phyloP scores from a whole-genome alignment of 2,113 vertebrate genomes.

The Clarias macrocephalus region DNA sequence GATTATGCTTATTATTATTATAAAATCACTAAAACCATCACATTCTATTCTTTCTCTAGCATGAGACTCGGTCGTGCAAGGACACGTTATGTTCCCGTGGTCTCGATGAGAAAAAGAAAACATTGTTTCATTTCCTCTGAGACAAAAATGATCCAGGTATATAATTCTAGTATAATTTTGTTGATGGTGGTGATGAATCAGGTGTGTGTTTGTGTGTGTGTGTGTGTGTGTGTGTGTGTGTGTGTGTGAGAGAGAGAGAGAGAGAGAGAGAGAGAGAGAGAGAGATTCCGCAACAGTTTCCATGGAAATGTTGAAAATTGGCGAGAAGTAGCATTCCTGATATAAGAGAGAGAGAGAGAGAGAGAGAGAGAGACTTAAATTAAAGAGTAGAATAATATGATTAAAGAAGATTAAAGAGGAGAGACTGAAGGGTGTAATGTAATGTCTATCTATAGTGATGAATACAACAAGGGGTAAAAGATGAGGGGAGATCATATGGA shows the following conservation, averaged over 20 bases:
- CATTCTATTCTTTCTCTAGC: not conserved
- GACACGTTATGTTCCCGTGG: not conserved
- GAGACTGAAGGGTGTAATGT: not conserved
- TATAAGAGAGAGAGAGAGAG: not conserved
- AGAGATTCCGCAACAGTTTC: slow-evolving; percentile 51
- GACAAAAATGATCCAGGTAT: not conserved
- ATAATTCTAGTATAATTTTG: not conserved
- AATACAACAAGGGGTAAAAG: not conserved
- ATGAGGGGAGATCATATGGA: not conserved
- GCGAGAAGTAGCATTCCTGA: slow-evolving; percentile 5
- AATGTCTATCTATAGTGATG: not conserved
- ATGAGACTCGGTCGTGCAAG: not conserved
- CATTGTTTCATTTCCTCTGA: slow-evolving; percentile 17
- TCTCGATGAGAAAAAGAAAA: not conserved
- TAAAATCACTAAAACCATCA: no score
- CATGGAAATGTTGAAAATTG: slow-evolving; percentile 53
- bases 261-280: not conserved
- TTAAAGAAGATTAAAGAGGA: not conserved
- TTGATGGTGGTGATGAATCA: not conserved
- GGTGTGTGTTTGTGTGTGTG: slow-evolving; percentile 5
- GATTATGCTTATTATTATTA: not conserved
- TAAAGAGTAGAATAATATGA: not conserved
- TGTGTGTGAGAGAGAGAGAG: not conserved
- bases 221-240: not conserved
- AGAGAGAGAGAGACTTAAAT: not conserved